Base-by-base conservation (phyloP, 2,888 invertebrate species). In the Tachystola acroxantha region DNA sequence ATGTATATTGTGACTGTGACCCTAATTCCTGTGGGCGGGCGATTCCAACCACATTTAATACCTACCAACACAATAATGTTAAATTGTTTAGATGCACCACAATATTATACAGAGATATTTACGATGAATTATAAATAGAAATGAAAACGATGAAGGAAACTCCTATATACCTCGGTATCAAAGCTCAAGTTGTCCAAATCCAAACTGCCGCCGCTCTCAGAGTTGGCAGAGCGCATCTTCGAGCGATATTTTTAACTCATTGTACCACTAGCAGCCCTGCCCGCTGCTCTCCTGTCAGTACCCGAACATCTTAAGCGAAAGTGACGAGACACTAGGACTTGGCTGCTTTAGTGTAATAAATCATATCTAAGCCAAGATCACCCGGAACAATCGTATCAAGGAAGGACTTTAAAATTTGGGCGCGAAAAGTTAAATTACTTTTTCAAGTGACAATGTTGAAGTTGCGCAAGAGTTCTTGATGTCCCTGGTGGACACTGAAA, bases 181-280 rank as follows among this genome's bases (percentile, higher is more conserved):
- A 76, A 80, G 80, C 72, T 77, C 75, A 76, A 73, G 70, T 73
- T 74, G 72, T 70, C 74, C 68, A 71, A 74, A 72, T 73, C 69
- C 69, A 58, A 66, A 64, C 60, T 55, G 65, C 61, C 64, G 65
- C 56, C 68, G 66, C 61, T 64, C 60, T 64, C 49, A 60, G 72
- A 79, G 67, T 85, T 86, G 86, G 86, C 86, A 85, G 70, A 73
- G 85, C 79, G 77, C 81, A 79, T 85, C 85, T 82, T 78, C 47
- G 79, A 81, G 81, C 80, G 82, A 48, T 86, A 86, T 86, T 86
- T 86, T 82, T 86, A 86, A 84, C 86, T 86, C 86, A 85, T 79
- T 85, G 75, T 84, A 72, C 72, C 66, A 74, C 73, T 71, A 68
- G 76, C 82, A 67, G 75, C 74, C 73, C 70, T 66, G 75, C 69